These are phyloP conservation scores for Heliconius ethilla DNA, from an alignment of 2,888 invertebrate species.

Conservation along the genomic window DNA sequence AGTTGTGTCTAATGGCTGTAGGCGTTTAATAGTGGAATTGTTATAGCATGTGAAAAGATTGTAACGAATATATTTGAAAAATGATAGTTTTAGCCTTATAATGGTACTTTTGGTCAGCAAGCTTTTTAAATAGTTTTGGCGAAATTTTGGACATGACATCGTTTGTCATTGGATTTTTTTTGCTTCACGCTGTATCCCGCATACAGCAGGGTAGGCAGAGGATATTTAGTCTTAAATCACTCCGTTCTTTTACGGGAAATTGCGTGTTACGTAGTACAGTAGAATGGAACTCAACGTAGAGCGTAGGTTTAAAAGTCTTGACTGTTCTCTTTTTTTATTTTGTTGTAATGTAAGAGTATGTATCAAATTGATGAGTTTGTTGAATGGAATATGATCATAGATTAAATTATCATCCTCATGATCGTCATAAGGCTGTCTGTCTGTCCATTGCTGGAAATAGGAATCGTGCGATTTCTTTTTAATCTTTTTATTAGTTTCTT, in stretches of 20 bases:
- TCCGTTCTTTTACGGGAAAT: not conserved
- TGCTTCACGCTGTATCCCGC: not conserved
- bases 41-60: conserved; percentile 18
- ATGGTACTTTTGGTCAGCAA: not conserved
- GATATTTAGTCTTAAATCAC: not conserved
- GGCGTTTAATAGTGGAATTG: conserved; percentile 51
- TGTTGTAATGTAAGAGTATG: too few species aligned
- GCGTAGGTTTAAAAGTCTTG: too few species aligned
- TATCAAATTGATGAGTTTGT: too few species aligned
- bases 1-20: conserved; percentile 58
- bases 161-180: conserved; percentile 11
- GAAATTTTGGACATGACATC: not conserved
- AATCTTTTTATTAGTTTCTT: too few species aligned
- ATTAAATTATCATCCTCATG: too few species aligned
- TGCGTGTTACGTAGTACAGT: too few species aligned
- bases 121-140: not conserved
- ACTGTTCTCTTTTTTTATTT: too few species aligned
- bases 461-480: too few species aligned
- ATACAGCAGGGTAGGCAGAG: not conserved
- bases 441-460: too few species aligned
- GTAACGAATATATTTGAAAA: conserved; percentile 31
- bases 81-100: conserved; percentile 17
- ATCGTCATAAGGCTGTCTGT: too few species aligned
- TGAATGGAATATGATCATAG: too few species aligned
- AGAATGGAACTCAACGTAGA: too few species aligned